Evolutionary conservation across 2,888 invertebrate genomes (phyloP).

Genomic region (Megastigmus dorsalis): DNA sequence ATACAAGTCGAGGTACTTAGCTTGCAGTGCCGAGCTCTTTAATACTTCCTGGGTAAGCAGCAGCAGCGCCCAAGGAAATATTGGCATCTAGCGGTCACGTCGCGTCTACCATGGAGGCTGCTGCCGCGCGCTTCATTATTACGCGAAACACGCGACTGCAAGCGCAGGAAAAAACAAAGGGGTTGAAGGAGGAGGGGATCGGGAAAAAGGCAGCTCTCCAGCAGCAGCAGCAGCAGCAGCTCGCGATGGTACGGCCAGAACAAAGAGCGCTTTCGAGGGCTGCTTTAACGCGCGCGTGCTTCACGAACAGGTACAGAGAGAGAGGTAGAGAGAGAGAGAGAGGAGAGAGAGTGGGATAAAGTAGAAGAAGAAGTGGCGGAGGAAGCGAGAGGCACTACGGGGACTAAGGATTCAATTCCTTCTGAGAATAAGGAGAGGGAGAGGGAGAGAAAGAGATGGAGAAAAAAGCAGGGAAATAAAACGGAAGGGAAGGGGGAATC

Average conservation of each 20-base stretch:
- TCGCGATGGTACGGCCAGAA: not conserved
- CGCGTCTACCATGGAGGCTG: not conserved
- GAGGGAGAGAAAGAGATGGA: constrained; percentile 1
- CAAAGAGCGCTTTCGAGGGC: constrained; percentile 10
- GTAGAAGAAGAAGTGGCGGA: constrained; percentile 56
- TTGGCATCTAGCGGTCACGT: constrained; percentile 38
- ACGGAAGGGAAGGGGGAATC: constrained; percentile 62
- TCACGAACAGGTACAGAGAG: not conserved
- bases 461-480: not conserved
- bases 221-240: too few relatives aligned
- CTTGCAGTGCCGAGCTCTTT: constrained; percentile 18
- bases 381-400: constrained; percentile 59
- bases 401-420: constrained; percentile 71
- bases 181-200: too few relatives aligned
- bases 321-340: constrained; percentile 20
- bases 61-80: not conserved
- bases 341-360: constrained; percentile 47
- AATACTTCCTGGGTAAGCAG: constrained; percentile 26
- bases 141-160: constrained; percentile 27
- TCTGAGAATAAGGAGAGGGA: constrained; percentile 57
- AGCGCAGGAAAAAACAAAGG: constrained; percentile 46
- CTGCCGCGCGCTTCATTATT: constrained; percentile 17
- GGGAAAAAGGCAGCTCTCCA: constrained; percentile 12
- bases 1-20: constrained; percentile 2
- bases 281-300: constrained; percentile 19